Base-by-base conservation (phyloP, 1,140 invertebrate species). In the Probaryconus sp. region DNA sequence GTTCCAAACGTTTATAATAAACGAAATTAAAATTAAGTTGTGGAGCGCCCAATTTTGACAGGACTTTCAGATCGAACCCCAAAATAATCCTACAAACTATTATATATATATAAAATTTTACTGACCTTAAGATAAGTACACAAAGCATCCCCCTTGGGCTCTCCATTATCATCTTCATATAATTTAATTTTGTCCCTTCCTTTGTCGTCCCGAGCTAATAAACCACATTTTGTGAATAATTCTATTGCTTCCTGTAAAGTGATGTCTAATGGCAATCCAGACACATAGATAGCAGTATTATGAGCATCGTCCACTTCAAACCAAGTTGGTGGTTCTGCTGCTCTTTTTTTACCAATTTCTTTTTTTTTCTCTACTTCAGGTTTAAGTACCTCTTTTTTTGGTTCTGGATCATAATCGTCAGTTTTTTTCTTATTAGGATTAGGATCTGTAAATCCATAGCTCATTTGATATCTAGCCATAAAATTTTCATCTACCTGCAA, bases 281-380 rank as follows among this genome's bases (percentile, higher is more conserved):
- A 93, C 1, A 99, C 96, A 89, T 99, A 99, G 1, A 99, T 97
- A 87, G 98, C 98, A 1, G 96, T 98, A 79, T 98, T 99, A 78
- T 95, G 93, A n/a, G 93, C 90, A 42, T 97, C 94, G 76, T 97
- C 93, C 9, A 97, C 86, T 35, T 99, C 94, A 89, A 99, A 99
- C 98, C 98, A 99, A 58, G 93, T 90, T 81, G 88, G 76, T 70
- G 80, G 80, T 58, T 88, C 82, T 3, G 81, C 69, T 11, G 81
- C 76, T 83, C 85, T 87, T 58, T 78, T 78, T 37, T 87, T 88
- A 4, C 77, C 76, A 30, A 85, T 80, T 6, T 73, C 40, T 56
- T 77, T 83, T 38, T 78, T 85, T 21, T 83, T 79, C 17, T 81
- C 71, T 24, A 79, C 81, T 1, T 77, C 77, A 9, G 38, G n/a